Conservation (phyloP, 1,140 invertebrate species). For the Drosophila ananassae region DNA sequence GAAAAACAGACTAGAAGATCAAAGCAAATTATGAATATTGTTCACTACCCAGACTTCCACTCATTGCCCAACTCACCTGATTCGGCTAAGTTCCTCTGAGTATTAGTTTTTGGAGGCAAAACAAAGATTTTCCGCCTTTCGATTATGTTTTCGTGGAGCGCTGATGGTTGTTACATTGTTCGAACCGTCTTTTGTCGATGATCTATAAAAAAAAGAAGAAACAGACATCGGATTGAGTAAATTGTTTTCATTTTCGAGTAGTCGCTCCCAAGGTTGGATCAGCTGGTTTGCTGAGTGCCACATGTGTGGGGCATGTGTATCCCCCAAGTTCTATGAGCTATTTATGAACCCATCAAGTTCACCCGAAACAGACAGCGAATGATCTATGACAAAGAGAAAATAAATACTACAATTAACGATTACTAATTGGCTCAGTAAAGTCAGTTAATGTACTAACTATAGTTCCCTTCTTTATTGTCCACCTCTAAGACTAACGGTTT, state of each 20-base stretch:
- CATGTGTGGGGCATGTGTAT: slow-evolving; percentile 40
- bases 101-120: slow-evolving; percentile 1
- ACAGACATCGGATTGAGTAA: slow-evolving; percentile 20
- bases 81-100: slow-evolving; percentile 26
- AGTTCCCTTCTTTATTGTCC: no score
- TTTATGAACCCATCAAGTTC: slow-evolving; percentile 45
- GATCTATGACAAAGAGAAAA: neutral
- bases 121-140: slow-evolving; percentile 14
- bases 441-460: no score
- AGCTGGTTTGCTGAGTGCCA: slow-evolving; percentile 16
- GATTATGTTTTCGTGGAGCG: slow-evolving; percentile 11
- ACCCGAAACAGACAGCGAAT: slow-evolving; percentile 4
- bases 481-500: no score
- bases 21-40: slow-evolving; percentile 34
- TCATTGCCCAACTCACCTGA: slow-evolving; percentile 52
- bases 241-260: slow-evolving; percentile 8
- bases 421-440: no score
- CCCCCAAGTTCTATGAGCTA: slow-evolving; percentile 27
- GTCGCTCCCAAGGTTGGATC: slow-evolving; percentile 31
- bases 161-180: slow-evolving; percentile 55
- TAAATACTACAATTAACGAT: neutral
- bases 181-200: slow-evolving; percentile 18
- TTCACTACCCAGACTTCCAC: slow-evolving; percentile 1
- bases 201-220: slow-evolving; percentile 35
- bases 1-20: slow-evolving; percentile 13